phyloP scores from a whole-genome alignment of 1,140 invertebrate genomes.

The Lucilia sericata region DNA sequence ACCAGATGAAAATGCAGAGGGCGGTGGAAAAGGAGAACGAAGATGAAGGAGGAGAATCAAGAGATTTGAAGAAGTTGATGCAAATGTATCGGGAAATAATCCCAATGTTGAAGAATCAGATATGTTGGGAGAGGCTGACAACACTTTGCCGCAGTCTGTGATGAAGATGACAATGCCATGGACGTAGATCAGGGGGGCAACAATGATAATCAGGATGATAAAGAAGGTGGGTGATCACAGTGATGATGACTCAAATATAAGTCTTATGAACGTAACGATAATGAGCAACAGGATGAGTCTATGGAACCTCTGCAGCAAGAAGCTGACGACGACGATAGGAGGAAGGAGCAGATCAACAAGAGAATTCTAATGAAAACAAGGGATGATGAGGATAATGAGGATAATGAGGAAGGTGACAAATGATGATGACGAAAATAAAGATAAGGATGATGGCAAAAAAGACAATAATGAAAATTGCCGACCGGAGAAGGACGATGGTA shows the following conservation, averaged over 20 bases:
- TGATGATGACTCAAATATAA: constrained; percentile 54
- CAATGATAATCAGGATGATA: constrained; percentile 52
- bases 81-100: constrained; percentile 47
- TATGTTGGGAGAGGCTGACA: constrained; percentile 50
- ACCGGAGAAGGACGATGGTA: constrained; percentile 47
- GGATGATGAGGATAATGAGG: constrained; percentile 6
- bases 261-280: constrained; percentile 63
- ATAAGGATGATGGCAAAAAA: constrained; percentile 17
- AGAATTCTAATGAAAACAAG: constrained; percentile 2
- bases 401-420: background rate
- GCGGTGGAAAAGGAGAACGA: background rate
- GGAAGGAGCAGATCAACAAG: background rate
- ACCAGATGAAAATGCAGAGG: constrained; percentile 19
- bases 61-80: constrained; percentile 53
- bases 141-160: constrained; percentile 46
- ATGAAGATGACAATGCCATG: constrained; percentile 59
- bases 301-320: constrained; percentile 43
- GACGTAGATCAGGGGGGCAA: constrained; percentile 61
- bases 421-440: background rate
- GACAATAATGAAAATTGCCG: constrained; percentile 42
- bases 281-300: constrained; percentile 54
- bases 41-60: constrained; percentile 31
- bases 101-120: constrained; percentile 53
- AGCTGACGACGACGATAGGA: constrained; percentile 35
- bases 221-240: constrained; percentile 36